Base-by-base conservation (phyloP, 1,140 invertebrate genomes). In the Halesus radiatus region DNA sequence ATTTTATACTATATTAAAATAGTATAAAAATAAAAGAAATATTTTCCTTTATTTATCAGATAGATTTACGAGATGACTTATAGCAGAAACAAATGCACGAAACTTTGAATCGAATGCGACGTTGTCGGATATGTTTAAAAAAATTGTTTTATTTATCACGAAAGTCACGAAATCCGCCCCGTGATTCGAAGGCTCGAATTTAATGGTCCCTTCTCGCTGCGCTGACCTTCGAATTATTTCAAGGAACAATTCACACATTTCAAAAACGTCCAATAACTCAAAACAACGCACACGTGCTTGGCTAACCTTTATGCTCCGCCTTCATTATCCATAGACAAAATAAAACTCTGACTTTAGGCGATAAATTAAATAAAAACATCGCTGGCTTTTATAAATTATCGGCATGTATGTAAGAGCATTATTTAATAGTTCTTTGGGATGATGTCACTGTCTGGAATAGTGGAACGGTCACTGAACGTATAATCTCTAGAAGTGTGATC, bases 361-460 rank as follows among this genome's bases (percentile, higher is more conserved):
- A 72, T 72, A 72, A 72, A 72, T 72, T 22, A 53, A 72, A 72
- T 72, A 52, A 26, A 3, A 72, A 66, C 23, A 66, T 45, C 29
- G 62, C 18, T 66, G 26, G 62, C 62, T 66, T 66, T 66, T 66
- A 66, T 66, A 66, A 66, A 66, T 66, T 66, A 66, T 66, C 62
- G 26, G 32, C 37, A 66, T 66, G 37, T 66, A 66, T 66, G 29
- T 66, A 66, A 29, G 62, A 66, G 29, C 62, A 29, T 29, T 20
- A 29, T 37, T 32, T 66, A 26, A 29, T 66, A 60, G 58, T 23
- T 18, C n/a, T 18, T n/a, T 56, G 22, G 2, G 62, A 18, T 66
- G 62, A 66, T 66, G 62, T 66, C 62, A 66, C 62, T 5, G 54
- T 45, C 37, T 45, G 37, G 37, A 10, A 45, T 13, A 45, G 10